Base-by-base conservation (phyloP, 2,113 vertebrate species). In the Takifugu bimaculatus region DNA sequence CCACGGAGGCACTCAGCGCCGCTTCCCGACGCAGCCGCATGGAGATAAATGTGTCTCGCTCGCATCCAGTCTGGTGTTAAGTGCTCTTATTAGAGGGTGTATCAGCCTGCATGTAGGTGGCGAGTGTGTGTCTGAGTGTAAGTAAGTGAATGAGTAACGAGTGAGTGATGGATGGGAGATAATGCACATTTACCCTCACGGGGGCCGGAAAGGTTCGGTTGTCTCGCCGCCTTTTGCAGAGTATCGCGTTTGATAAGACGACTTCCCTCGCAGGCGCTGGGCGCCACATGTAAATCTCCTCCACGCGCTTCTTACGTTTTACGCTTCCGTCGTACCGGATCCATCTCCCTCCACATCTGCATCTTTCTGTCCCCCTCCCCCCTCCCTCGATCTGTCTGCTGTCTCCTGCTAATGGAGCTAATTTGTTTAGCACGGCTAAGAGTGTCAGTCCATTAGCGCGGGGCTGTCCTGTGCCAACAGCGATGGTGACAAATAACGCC, bases 381-480 rank as follows among this genome's bases (percentile, higher is more conserved):
- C 44, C 65, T 49, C 58, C 26, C 28, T 15, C 45, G 13, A 4
- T 74, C 70, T 76, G 61, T 70, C 69, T 72, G 68, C 80, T 83
- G 76, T 70, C 83, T 87, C 73, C 72, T 71, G 47, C 81, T 91
- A 90, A 90, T 90, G 86, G 82, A 82, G 78, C 84, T 92, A 89
- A 91, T 91, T 91, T 90, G 90, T 90, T 91, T 91, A 91, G 89
- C 80, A 78, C 83, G 78, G 35, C 84, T 71, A 78, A 84, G 84
- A 89, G 83, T 87, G 85, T 88, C 80, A 77, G 80, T 88, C 89
- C 90, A 90, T 91, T 91, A 90, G 88, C 48, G 66, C 60, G 59
- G 77, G 77, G 72, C 79, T 72, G 78, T 76, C 78, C 20, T n/a
- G 45, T 77, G 71, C 75, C 81, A 68, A 68, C 77, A 75, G 78